Percentiles rank a stretch among this genome's conserved stretches.
phyloP scores from a whole-genome alignment of 2,113 vertebrate genomes.

The Toxostoma redivivum region DNA sequence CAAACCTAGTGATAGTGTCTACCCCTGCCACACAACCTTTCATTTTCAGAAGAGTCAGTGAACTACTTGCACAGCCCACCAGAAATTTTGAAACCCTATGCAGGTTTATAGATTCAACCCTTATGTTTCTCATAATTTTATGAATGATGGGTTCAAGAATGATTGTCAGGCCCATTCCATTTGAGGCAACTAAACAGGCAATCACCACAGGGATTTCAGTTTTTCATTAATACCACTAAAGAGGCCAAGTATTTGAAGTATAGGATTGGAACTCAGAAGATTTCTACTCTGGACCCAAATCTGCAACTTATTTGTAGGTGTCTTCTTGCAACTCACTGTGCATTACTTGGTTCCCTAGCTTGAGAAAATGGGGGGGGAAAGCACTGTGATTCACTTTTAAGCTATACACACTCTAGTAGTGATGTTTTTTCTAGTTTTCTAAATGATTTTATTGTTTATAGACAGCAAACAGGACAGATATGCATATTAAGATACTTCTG shows the following conservation, averaged over 20 bases:
- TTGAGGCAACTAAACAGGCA: background rate
- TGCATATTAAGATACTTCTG: background rate
- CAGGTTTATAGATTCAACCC: background rate
- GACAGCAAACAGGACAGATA: background rate
- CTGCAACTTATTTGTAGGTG: background rate
- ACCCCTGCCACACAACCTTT: fast-evolving
- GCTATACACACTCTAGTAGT: background rate
- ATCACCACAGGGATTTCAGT: background rate
- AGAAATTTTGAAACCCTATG: background rate
- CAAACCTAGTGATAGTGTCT: background rate
- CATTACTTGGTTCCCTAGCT: background rate
- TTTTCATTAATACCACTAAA: background rate
- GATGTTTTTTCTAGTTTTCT: background rate
- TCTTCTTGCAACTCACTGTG: background rate
- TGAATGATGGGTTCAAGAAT: background rate
- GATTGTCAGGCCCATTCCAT: background rate
- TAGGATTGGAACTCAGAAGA: background rate
- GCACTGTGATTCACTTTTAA: background rate
- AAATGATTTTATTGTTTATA: background rate
- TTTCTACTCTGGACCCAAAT: background rate
- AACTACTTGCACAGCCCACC: background rate
- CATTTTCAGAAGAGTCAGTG: background rate
- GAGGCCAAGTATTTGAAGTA: background rate
- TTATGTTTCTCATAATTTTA: background rate
- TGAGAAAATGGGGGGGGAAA: background rate